Conservation (phyloP, 92 coral and sea anemone genomes). For the Paragorgia papillata region DNA sequence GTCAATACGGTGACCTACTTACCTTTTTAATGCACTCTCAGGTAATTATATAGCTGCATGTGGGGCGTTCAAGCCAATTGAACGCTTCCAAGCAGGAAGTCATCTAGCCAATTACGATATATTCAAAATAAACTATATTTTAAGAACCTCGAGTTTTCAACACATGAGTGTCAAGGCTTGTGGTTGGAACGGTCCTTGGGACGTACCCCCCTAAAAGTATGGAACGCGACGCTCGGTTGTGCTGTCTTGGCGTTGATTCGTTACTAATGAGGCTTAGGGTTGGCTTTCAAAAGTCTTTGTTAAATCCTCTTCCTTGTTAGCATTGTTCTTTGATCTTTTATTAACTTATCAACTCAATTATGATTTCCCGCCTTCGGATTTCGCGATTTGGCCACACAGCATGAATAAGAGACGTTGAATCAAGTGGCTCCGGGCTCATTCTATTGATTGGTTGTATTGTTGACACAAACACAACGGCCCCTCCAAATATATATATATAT, state of each 20-base stretch:
- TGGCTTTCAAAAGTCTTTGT: slow-evolving; percentile 10
- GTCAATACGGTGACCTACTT: not conserved
- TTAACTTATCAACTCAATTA: slow-evolving; percentile 44
- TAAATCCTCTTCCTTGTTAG: slow-evolving; percentile 16
- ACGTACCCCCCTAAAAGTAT: not conserved
- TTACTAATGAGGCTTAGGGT: not conserved
- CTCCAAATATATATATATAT: not conserved
- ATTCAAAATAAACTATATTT: slow-evolving; percentile 42
- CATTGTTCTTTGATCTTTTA: slow-evolving; percentile 42
- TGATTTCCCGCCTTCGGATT: slow-evolving; percentile 39
- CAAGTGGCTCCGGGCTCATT: not conserved
- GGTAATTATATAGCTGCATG: slow-evolving; percentile 38
- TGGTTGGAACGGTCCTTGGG: not conserved
- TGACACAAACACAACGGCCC: slow-evolving; percentile 6
- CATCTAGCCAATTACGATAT: slow-evolving; percentile 42
- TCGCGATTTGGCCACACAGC: slow-evolving; percentile 35
- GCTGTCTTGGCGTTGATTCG: not conserved
- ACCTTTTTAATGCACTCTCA: slow-evolving; percentile 3
- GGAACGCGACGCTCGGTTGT: not conserved
- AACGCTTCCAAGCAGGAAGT: slow-evolving; percentile 33
- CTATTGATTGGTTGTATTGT: not conserved
- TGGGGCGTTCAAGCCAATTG: slow-evolving; percentile 43
- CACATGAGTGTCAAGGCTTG: slow-evolving; percentile 5
- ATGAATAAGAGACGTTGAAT: slow-evolving; percentile 1
- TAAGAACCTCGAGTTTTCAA: not conserved